phyloP scores from a whole-genome alignment of 2,113 vertebrate species.

The Vimba vimba region DNA sequence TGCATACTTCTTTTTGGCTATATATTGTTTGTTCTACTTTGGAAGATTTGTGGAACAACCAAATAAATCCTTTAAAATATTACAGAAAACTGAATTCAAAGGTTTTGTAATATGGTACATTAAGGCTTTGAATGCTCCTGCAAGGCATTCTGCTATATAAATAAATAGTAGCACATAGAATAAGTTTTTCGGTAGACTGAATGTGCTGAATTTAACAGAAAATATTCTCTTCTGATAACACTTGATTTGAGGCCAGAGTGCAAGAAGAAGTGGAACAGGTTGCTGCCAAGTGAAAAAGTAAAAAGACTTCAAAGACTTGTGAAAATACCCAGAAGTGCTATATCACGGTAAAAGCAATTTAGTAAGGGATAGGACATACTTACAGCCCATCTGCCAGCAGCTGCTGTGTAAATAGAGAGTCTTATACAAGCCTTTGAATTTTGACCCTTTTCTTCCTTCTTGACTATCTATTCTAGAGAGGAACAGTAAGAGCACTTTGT shows the following conservation, averaged over 20 bases:
- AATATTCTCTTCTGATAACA: constrained; percentile 4
- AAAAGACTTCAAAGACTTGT: constrained; percentile 45
- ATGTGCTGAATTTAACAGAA: constrained; percentile 11
- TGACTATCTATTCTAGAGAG: neutral
- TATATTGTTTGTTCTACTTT: neutral
- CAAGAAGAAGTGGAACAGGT: constrained; percentile 35
- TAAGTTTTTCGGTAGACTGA: constrained; percentile 1
- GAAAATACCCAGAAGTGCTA: constrained; percentile 43
- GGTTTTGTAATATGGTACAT: neutral
- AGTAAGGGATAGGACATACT: constrained; percentile 27
- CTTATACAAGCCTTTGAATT: constrained; percentile 13
- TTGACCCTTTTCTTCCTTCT: constrained; percentile 19
- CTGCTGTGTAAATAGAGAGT: constrained; percentile 34
- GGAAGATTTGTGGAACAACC: neutral
- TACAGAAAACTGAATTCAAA: neutral
- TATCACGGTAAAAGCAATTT: constrained; percentile 44
- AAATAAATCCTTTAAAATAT: constrained; percentile 1
- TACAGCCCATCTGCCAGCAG: constrained; percentile 37
- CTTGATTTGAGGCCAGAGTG: constrained; percentile 29
- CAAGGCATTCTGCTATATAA: neutral
- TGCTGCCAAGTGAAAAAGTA: constrained; percentile 26
- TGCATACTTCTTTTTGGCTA: too few relatives aligned
- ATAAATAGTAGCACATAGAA: neutral
- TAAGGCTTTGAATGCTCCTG: neutral
- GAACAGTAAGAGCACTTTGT: constrained; percentile 8